These are phyloP conservation scores for Syngnathoides biaculeatus DNA, from an alignment of 2,113 vertebrate genomes.

Conservation along the genomic window DNA sequence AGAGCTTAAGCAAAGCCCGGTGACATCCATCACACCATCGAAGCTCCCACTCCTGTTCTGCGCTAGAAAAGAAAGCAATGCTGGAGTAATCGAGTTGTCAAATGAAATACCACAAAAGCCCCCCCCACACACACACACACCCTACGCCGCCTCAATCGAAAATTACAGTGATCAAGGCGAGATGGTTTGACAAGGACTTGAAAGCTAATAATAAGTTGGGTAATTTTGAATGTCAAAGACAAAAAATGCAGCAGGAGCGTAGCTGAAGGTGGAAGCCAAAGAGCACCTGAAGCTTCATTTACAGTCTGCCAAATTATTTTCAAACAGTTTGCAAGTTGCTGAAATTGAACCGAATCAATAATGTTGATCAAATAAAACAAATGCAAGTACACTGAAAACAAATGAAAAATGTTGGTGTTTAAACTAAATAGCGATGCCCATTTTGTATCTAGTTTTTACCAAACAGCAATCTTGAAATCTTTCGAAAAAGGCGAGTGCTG, in stretches of 20 bases:
- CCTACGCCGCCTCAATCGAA: too few relatives aligned
- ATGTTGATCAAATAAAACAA: too few relatives aligned
- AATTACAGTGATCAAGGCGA: neutral
- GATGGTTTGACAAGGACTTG: neutral
- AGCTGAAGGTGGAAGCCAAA: neutral
- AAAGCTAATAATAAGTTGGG: neutral
- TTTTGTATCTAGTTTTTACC: too few relatives aligned
- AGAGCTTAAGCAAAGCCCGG: conserved; percentile 16
- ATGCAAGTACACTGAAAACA: too few relatives aligned
- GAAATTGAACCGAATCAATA: too few relatives aligned
- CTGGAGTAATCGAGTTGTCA: conserved; percentile 17
- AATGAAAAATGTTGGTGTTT: too few relatives aligned
- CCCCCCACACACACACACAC: neutral
- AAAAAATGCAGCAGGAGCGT: neutral
- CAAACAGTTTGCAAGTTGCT: too few relatives aligned
- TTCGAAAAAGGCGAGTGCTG: too few relatives aligned
- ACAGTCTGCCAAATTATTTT: too few relatives aligned
- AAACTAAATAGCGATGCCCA: too few relatives aligned
- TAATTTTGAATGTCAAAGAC: neutral
- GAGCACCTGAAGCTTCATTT: neutral
- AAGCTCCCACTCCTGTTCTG: conserved; percentile 14
- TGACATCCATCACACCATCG: conserved; percentile 22
- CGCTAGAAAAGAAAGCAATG: neutral
- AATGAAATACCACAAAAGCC: conserved; percentile 1
- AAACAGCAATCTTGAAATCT: too few relatives aligned